Base-by-base conservation (phyloP, 2,113 vertebrate genomes). In the Passer montanus region DNA sequence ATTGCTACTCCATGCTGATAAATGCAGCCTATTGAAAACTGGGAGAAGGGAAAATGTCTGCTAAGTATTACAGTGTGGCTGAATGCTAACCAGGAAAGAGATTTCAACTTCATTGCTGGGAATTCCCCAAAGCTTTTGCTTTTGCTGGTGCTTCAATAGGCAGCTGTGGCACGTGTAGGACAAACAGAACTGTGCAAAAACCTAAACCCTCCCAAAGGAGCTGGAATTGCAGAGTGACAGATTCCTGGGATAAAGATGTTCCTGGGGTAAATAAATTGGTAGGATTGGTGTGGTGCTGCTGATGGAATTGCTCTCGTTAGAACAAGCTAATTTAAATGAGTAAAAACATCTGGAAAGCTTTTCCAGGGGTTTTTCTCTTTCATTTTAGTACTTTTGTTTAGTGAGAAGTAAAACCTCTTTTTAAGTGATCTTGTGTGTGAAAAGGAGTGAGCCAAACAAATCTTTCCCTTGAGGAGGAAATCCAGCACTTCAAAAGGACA, bases 81-180 rank as follows among this genome's bases (percentile, higher is more conserved):
- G 96, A 97, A 96, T 95, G 20, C 85, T 76, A 96, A 96, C 96
- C 94, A 96, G 92, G 80, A 85, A 81, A 90, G 93, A 95, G 93
- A 94, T 92, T 96, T 95, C 78, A 92, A 33, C 93, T 93, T 87
- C 11, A 89, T 96, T 96, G 91, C 92, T 87, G 95, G 89, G 94
- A 97, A 96, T 92, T 96, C 94, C 97, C 96, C 23, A 4, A 89
- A 95, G 92, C 55, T 37, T 94, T 90, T 74, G 75, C 89, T 91
- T 72, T 22, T 59, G 62, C 72, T 78, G 91, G 21, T 85, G 76
- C 89, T 78, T 92, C 96, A 75, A 24, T 12, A 87, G 79, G 83
- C 91, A 90, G 89, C 92, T 94, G 91, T 87, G 77, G 69, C 72
- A 75, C 15, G 41, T 30, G 7, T 10, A 94, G 94, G 95, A 94